A percentile compares a stretch with the other conserved stretches of the same genome.
phyloP scores from a whole-genome alignment of 2,113 vertebrate species.

The Neotragus moschatus region DNA sequence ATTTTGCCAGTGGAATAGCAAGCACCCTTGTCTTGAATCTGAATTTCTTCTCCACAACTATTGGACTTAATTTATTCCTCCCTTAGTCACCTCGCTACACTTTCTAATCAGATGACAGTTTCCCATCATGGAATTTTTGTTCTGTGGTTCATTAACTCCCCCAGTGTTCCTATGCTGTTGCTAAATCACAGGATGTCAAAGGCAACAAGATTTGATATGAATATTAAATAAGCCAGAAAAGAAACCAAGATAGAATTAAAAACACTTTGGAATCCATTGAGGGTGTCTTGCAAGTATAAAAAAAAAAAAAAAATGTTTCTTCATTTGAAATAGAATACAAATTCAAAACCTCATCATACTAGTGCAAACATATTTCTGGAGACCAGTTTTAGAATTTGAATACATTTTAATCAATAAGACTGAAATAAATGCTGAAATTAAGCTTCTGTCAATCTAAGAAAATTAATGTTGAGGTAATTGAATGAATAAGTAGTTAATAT shows the following conservation, averaged over 20 bases:
- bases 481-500: slow-evolving; percentile 30
- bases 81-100: background rate
- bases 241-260: background rate
- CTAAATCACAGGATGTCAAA: background rate
- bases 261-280: background rate
- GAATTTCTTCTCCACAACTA: background rate
- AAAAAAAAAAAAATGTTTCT: background rate
- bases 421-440: slow-evolving; percentile 8
- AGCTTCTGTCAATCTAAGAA: background rate
- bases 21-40: background rate
- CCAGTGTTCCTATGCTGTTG: too few species aligned
- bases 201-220: background rate
- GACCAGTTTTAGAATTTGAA: background rate
- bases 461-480: background rate
- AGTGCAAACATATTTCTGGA: background rate
- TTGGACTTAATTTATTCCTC: background rate
- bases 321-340: slow-evolving; percentile 8
- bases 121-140: background rate
- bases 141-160: background rate
- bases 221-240: background rate
- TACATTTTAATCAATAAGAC: slow-evolving; percentile 5
- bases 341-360: background rate
- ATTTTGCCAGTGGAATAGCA: background rate
- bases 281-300: background rate
- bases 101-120: background rate